Evolutionary conservation across 2,113 vertebrate species (phyloP), one percentile per base, ranked within the genome.

Genomic region (Pelmatolapia mariae): DNA sequence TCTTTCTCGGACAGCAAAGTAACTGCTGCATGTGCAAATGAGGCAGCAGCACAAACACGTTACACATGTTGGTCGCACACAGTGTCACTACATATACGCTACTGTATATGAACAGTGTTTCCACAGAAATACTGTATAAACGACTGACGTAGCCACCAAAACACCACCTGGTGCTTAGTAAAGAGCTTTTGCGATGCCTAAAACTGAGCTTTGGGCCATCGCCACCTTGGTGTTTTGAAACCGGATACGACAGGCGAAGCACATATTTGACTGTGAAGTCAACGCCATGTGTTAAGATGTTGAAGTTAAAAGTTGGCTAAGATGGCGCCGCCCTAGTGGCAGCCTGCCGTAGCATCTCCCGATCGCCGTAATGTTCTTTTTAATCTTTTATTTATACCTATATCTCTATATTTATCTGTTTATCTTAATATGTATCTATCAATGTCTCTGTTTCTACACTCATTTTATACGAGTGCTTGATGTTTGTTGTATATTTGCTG

Each of bases 341-440:
- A 63, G 59, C 59, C 59, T 63, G 59, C 2, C 0, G 1, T 36
- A 63, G 18, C 18, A 1, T 18, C 31, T 36, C 18, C 59, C 2
- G 1, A 63, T 36, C 10, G 0, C 18, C 1, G 3, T 63, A 63
- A 63, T 63, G 16, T 36, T 11, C 29, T 66, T 61, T 61, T 61
- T 3, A 61, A 31, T 33, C 57, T 61, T 36, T 66, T 38, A 66
- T 0, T 36, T 63, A 63, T n/a, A 36, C 31, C 4, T 3, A 63
- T 63, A 63, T 63, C 59, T 63, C 11, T 63, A 36, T 7, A 66
- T 66, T 36, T 66, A 5, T 36, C 61, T 66, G 61, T 36, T 66
- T 66, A 66, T 66, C 61, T 66, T 36, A 36, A 66, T 2, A 12
- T 66, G 31, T 10, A 36, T n/a, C 18, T 63, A 63, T 63, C 18